Percentiles rank a stretch among this genome's conserved stretches.
phyloP scores from a whole-genome alignment of 2,888 invertebrate genomes.

The Callyntrura sp. region DNA sequence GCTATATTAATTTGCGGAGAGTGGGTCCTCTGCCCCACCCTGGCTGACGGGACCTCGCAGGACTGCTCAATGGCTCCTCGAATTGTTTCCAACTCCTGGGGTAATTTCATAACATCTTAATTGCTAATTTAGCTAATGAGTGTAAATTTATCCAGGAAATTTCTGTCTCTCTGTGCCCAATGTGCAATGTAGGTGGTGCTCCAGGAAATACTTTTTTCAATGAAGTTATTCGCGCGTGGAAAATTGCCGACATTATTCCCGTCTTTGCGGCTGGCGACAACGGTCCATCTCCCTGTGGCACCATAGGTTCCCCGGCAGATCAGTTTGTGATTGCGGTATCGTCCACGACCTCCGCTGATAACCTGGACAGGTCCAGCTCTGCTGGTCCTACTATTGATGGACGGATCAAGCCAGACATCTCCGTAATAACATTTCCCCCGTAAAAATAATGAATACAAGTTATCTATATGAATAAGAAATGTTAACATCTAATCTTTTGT shows the following conservation, averaged over 20 bases:
- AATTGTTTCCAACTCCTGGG: slow-evolving; percentile 67
- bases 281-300: slow-evolving; percentile 59
- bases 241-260: slow-evolving; percentile 61
- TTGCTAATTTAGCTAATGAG: not conserved
- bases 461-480: not conserved
- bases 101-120: not conserved
- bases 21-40: slow-evolving; percentile 66
- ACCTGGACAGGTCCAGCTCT: not conserved
- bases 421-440: too few species aligned
- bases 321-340: slow-evolving; percentile 63
- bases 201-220: slow-evolving; percentile 54
- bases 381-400: slow-evolving; percentile 53
- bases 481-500: too few species aligned
- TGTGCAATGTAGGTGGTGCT: slow-evolving; percentile 54
- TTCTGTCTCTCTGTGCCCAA: too few species aligned
- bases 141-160: too few species aligned
- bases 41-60: not conserved
- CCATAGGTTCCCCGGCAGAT: slow-evolving; percentile 50
- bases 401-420: slow-evolving; percentile 55
- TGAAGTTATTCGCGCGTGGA: slow-evolving; percentile 58
- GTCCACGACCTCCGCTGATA: slow-evolving; percentile 45
- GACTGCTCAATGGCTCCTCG: slow-evolving; percentile 61
- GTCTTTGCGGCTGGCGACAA: slow-evolving; percentile 65
- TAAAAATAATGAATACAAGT: not conserved
- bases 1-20: slow-evolving; percentile 62